Conservation (phyloP, 2,888 invertebrate genomes). For the Schrankia costaestrigalis region DNA sequence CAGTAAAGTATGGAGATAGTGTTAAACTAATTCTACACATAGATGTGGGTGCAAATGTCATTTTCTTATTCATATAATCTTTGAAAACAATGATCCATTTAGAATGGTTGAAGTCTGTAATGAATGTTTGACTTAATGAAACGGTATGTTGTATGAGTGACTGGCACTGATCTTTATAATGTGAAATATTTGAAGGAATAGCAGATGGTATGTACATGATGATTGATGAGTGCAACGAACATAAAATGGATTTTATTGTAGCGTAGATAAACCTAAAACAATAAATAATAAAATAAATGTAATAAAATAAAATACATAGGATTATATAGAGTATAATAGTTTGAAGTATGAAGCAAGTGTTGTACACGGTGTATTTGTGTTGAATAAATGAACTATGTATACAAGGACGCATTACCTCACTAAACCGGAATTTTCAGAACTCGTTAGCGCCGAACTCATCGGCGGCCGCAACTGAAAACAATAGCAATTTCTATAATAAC, state of each 20-base stretch:
- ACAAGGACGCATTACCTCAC: slow-evolving; percentile 63
- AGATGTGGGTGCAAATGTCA: slow-evolving; percentile 70
- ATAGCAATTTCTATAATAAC: slow-evolving; percentile 10
- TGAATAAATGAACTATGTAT: slow-evolving; percentile 13
- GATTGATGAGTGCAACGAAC: slow-evolving; percentile 54
- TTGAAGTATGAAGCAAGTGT: slow-evolving; percentile 28
- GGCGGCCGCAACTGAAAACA: slow-evolving; percentile 74
- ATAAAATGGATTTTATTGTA: slow-evolving; percentile 59
- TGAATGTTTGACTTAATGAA: slow-evolving; percentile 42
- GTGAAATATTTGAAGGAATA: slow-evolving; percentile 47
- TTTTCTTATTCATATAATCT: slow-evolving; percentile 72
- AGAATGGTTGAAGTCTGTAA: slow-evolving; percentile 43
- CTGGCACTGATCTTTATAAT: slow-evolving; percentile 49
- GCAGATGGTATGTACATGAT: slow-evolving; percentile 52
- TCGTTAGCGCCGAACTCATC: slow-evolving; percentile 71
- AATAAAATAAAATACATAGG: slow-evolving; percentile 16
- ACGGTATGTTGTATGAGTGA: slow-evolving; percentile 43
- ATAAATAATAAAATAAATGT: slow-evolving; percentile 44
- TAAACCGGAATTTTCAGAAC: slow-evolving; percentile 79
- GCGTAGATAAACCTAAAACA: slow-evolving; percentile 78
- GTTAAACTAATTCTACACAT: slow-evolving; percentile 68
- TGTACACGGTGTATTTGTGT: slow-evolving; percentile 20
- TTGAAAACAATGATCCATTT: slow-evolving; percentile 64
- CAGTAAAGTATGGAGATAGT: slow-evolving; percentile 68
- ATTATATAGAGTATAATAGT: slow-evolving; percentile 25